These are phyloP conservation scores for Tenthredo mesomela DNA, from an alignment of 2,888 invertebrate species.

Conservation along the genomic window DNA sequence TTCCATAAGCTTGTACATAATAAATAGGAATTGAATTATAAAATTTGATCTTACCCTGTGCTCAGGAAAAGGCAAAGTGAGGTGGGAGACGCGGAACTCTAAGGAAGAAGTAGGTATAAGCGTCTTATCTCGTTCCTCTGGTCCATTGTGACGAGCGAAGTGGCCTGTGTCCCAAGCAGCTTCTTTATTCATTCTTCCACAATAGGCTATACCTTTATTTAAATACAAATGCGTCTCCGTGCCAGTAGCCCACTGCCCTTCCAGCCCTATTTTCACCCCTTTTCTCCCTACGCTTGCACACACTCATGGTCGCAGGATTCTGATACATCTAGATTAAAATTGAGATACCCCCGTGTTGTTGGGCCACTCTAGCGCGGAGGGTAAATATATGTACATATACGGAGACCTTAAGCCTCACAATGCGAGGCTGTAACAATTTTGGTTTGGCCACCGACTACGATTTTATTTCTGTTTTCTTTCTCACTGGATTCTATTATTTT, in stretches of 20 bases:
- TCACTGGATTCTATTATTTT: conserved; percentile 52
- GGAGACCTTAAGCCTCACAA: conserved; percentile 26
- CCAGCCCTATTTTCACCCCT: conserved; percentile 35
- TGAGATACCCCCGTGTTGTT: conserved; percentile 50
- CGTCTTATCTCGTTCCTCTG: conserved; percentile 52
- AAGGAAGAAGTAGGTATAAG: conserved; percentile 41
- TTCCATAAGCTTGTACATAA: background rate
- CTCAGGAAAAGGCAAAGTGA: background rate
- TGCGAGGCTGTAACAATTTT: conserved; percentile 43
- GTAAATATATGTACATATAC: conserved; percentile 41
- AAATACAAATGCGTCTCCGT: conserved; percentile 51
- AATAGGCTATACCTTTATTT: conserved; percentile 51
- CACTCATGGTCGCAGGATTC: conserved; percentile 46
- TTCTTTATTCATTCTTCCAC: conserved; percentile 54
- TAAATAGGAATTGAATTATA: conserved; percentile 31
- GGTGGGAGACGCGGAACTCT: conserved; percentile 11
- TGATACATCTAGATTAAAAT: conserved; percentile 54
- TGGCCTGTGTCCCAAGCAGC: conserved; percentile 53
- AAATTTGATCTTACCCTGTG: conserved; percentile 19
- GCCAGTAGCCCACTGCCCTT: conserved; percentile 43
- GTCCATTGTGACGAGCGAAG: conserved; percentile 52
- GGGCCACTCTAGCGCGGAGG: conserved; percentile 38
- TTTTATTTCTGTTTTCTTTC: conserved; percentile 45
- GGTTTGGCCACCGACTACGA: conserved; percentile 42
- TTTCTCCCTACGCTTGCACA: conserved; percentile 6